Evolutionary conservation across 2,113 vertebrate genomes (phyloP).

Genomic region (Aphyosemion australe): DNA sequence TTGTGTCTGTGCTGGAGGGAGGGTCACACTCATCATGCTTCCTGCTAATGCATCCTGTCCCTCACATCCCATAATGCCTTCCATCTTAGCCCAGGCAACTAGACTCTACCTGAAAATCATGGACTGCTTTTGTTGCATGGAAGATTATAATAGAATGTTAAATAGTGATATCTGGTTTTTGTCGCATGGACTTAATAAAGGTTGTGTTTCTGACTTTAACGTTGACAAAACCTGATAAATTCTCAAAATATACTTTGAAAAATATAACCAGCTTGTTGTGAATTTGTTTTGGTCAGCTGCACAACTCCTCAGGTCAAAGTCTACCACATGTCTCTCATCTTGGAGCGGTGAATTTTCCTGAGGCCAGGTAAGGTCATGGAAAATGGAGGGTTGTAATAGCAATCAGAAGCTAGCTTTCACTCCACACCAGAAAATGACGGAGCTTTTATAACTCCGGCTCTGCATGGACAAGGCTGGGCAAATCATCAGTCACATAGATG

Average conservation of each 20-base stretch:
- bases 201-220: too few species aligned
- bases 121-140: constrained; percentile 18
- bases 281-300: constrained; percentile 49
- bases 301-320: constrained; percentile 41
- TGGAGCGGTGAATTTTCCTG: constrained; percentile 47
- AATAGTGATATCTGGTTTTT: too few species aligned
- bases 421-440: constrained; percentile 42
- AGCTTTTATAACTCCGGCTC: constrained; percentile 38
- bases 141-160: background rate
- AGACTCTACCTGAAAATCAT: constrained; percentile 30
- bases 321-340: constrained; percentile 38
- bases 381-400: constrained; percentile 47
- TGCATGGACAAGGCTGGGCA: constrained; percentile 43
- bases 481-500: constrained; percentile 56
- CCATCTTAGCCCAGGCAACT: constrained; percentile 29
- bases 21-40: constrained; percentile 57
- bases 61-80: constrained; percentile 31
- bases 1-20: constrained; percentile 50
- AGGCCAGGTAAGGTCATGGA: constrained; percentile 45
- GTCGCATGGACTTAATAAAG: too few species aligned
- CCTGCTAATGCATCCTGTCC: constrained; percentile 36
- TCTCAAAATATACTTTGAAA: too few species aligned
- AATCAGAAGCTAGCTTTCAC: constrained; percentile 40
- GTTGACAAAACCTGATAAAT: too few species aligned
- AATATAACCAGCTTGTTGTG: constrained; percentile 28